These are phyloP conservation scores for Drosophila sulfurigaster DNA, from an alignment of 1,140 invertebrate species.

Conservation along the genomic window DNA sequence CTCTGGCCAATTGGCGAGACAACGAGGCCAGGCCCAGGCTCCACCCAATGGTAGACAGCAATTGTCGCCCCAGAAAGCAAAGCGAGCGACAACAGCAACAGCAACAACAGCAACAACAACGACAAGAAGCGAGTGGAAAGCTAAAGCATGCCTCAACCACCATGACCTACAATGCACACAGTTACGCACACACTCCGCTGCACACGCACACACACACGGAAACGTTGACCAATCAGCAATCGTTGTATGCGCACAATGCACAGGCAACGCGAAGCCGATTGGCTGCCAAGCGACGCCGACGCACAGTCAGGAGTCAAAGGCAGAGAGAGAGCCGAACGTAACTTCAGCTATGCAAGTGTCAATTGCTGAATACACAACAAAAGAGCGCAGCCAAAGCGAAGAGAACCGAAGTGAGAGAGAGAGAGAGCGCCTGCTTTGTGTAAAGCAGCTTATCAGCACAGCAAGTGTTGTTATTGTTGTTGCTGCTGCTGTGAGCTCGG, in stretches of 20 bases:
- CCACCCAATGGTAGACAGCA: conserved; percentile 42
- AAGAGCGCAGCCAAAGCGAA: conserved; percentile 6
- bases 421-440: background rate
- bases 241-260: conserved; percentile 29
- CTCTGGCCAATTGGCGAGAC: conserved; percentile 25
- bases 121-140: background rate
- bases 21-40: conserved; percentile 26
- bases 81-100: background rate
- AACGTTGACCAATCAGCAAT: conserved; percentile 27
- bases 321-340: conserved; percentile 13
- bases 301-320: conserved; percentile 10
- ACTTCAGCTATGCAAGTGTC: conserved; percentile 14
- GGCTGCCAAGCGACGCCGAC: conserved; percentile 36
- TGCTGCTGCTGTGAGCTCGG: conserved; percentile 1
- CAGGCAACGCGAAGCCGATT: conserved; percentile 24
- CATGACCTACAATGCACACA: conserved; percentile 43
- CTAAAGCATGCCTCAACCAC: conserved; percentile 33
- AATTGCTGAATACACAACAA: conserved; percentile 44
- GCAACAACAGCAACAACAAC: no score
- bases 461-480: conserved; percentile 14
- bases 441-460: conserved; percentile 35
- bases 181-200: background rate
- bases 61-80: conserved; percentile 11
- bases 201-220: background rate
- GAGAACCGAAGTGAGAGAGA: background rate